These are phyloP conservation scores for Iguana delicatissima DNA, from an alignment of 2,797 vertebrate species.

Conservation along the genomic window DNA sequence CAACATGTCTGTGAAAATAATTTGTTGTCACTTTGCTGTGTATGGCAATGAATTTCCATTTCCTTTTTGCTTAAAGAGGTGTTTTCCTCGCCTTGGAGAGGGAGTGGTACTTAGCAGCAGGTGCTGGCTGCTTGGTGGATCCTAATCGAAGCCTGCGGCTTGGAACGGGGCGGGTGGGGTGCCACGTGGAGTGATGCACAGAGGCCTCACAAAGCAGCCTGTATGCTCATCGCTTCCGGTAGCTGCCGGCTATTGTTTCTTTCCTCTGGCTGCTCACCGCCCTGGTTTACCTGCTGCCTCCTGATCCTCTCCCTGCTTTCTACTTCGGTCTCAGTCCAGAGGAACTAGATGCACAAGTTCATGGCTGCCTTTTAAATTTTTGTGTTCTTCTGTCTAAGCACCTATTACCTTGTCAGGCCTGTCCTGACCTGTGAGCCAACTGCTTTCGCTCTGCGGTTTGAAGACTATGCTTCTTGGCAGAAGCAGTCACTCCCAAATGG, in stretches of 20 bases:
- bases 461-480: background rate
- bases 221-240: background rate
- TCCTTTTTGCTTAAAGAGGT: background rate
- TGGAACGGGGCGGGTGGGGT: background rate
- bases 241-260: background rate
- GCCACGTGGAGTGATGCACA: background rate
- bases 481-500: background rate
- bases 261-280: background rate
- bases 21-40: background rate
- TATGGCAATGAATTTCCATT: background rate
- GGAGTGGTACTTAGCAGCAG: background rate
- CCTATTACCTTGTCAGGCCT: background rate
- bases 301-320: too few relatives aligned
- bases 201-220: background rate
- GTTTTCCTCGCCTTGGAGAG: background rate
- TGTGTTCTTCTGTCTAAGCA: background rate
- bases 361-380: background rate
- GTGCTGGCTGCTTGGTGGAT: background rate
- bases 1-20: background rate
- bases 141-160: background rate
- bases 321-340: background rate
- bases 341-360: constrained; percentile 21
- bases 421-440: background rate
- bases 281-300: background rate
- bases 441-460: background rate